Percentiles rank a stretch among this genome's conserved stretches.
phyloP scores from a whole-genome alignment of 2,113 vertebrate genomes.

The Gallinago undulata region DNA sequence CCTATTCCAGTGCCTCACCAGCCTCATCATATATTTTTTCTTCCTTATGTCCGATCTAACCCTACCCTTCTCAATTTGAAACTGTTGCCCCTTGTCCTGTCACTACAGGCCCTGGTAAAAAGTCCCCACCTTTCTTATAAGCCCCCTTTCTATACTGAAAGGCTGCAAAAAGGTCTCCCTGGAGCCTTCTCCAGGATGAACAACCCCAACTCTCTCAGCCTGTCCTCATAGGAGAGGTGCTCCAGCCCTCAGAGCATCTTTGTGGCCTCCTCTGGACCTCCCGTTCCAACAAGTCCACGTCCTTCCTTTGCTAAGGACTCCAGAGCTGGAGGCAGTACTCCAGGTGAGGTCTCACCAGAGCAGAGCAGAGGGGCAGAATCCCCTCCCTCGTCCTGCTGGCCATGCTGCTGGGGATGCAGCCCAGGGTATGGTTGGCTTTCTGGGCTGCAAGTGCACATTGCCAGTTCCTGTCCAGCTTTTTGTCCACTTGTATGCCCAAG shows the following conservation, averaged over 20 bases:
- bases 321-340: neutral
- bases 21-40: neutral
- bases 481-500: neutral
- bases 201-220: neutral
- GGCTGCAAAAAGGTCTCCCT: neutral
- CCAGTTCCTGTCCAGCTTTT: neutral
- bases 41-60: neutral
- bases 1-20: neutral
- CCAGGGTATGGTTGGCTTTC: neutral
- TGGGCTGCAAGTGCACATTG: neutral
- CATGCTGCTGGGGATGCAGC: fast-evolving
- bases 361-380: fast-evolving
- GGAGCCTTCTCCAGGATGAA: neutral
- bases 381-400: neutral
- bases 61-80: neutral
- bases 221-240: neutral
- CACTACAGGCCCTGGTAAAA: neutral
- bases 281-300: neutral
- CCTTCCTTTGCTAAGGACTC: fast-evolving
- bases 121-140: neutral
- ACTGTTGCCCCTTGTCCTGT: neutral
- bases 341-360: neutral
- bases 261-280: neutral
- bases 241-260: neutral
- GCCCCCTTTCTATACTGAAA: neutral